Evolutionary conservation across 1,140 invertebrate genomes (phyloP), one percentile per base, ranked within the genome.

Genomic region (Anastrepha ludens): DNA sequence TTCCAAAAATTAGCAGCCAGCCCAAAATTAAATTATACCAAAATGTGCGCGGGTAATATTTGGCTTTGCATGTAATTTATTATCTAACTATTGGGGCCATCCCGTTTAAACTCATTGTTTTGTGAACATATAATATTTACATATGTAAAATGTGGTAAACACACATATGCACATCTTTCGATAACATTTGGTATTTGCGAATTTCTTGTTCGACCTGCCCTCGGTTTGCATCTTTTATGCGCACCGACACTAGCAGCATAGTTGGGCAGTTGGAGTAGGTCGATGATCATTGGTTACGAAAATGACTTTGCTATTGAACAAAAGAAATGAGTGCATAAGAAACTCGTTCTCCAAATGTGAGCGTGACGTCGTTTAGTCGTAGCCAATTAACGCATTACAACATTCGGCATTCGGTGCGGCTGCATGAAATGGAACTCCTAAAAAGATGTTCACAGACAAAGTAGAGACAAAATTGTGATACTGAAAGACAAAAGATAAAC

Each of bases 371-470:
- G 29, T 81, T 81, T 55, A 55, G 47, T 55, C 47, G 47, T n/a
- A 47, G 47, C 74, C 74, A 81, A 29, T 81, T 81, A 81, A 81
- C 20, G 74, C 74, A 81, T 81, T 81, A 29, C 74, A 81, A 81
- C 74, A 81, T 81, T 50, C 74, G 11, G n/a, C n/a, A 81, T 50
- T 47, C 8, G 47, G 17, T 9, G 60, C n/a, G 20, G 47, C 47
- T 81, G 74, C 74, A 17, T 81, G 74, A 44, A 58, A 17, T 41
- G 74, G 47, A 55, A 81, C 11, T 47, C 47, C 47, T 50, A 15
- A 29, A 55, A 58, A 58, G 74, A 2, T 55, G 74, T 29, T 7
- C 50, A n/a, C 67, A 50, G 74, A 39, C n/a, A 50, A 55, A 81
- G 74, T 47, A 58, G 55, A 50, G 47, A 29, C 74, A 81, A 81